Evolutionary conservation across 2,113 vertebrate genomes (phyloP), one percentile per base, ranked within the genome.

Genomic region (Ceyx margarethae): DNA sequence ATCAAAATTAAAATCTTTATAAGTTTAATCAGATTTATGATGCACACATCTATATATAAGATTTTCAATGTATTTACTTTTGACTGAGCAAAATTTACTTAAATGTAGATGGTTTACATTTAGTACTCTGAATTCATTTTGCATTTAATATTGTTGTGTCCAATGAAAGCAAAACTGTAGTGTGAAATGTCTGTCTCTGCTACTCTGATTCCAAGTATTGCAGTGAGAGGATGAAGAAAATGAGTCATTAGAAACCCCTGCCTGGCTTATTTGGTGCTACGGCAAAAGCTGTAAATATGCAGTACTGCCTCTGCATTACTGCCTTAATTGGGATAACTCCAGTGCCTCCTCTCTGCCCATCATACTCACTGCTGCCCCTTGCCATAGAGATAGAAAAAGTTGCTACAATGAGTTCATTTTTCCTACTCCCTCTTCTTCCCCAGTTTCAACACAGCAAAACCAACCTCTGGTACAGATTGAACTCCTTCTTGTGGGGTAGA

Each of bases 331-430:
- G 75, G 79, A 64, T 80, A 71, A 58, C 81, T 89, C 76, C 87
- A 48, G 53, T 87, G 89, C 26, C 56, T 91, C 75, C 6, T 7
- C 71, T 64, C 40, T 85, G 81, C 81, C 92, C 81, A 10, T 40
- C 3, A 6, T 48, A 74, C 94, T 93, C 89, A 50, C 64, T 95
- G 89, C 89, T 94, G 95, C 91, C 94, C 79, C 91, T 95, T 92
- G 78, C 67, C 85, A 92, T 2, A 28, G 40, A 25, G 21, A 40
- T 85, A 37, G 67, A 57, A 43, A 57, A 76, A 57, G 53, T 29
- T 78, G 60, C 40, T 83, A 33, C 21, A 4, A 18, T 42, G 69
- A 33, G 48, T 81, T 69, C 40, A 19, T 90, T 42, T 84, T 45
- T 20, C 61, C 89, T 78, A 48, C 60, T 69, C 72, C 46, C 48